A percentile compares a stretch with the other conserved stretches of the same genome.
phyloP scores from a whole-genome alignment of 2,113 vertebrate genomes.

The Aythya baeri region DNA sequence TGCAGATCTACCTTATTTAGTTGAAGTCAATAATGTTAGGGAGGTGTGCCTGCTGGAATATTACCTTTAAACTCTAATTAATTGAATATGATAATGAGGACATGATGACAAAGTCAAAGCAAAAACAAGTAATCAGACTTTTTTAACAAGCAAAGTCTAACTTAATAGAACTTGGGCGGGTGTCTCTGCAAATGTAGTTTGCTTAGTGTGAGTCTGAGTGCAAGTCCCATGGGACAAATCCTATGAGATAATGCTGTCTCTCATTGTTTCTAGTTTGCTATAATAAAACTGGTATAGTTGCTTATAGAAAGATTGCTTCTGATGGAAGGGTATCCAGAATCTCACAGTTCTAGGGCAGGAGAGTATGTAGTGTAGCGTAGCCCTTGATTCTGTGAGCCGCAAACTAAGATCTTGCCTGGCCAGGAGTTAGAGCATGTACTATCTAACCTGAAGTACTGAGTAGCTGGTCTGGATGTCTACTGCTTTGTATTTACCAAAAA shows the following conservation, averaged over 20 bases:
- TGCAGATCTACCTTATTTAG: constrained; percentile 45
- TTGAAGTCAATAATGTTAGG: constrained; percentile 58
- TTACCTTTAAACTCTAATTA: constrained; percentile 71
- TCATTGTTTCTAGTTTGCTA: neutral
- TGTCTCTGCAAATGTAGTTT: neutral
- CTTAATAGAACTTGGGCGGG: neutral
- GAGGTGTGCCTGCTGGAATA: constrained; percentile 51
- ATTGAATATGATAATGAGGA: constrained; percentile 78
- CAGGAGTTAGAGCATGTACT: neutral
- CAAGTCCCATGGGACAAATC: neutral
- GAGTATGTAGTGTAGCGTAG: neutral
- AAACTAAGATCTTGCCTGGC: neutral
- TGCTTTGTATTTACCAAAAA: neutral
- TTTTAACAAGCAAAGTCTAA: constrained; percentile 30
- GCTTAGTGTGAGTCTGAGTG: neutral
- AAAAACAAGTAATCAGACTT: constrained; percentile 63
- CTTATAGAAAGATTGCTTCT: neutral
- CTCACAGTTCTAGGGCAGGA: neutral
- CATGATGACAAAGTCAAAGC: constrained; percentile 74
- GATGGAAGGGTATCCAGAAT: neutral
- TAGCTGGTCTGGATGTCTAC: neutral
- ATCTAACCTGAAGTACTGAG: neutral
- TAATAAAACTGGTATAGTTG: neutral
- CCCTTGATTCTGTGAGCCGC: neutral
- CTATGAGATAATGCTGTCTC: neutral